Evolutionary conservation across 2,113 vertebrate genomes (phyloP), one percentile per base, ranked within the genome.

Genomic region (Calcarius ornatus): DNA sequence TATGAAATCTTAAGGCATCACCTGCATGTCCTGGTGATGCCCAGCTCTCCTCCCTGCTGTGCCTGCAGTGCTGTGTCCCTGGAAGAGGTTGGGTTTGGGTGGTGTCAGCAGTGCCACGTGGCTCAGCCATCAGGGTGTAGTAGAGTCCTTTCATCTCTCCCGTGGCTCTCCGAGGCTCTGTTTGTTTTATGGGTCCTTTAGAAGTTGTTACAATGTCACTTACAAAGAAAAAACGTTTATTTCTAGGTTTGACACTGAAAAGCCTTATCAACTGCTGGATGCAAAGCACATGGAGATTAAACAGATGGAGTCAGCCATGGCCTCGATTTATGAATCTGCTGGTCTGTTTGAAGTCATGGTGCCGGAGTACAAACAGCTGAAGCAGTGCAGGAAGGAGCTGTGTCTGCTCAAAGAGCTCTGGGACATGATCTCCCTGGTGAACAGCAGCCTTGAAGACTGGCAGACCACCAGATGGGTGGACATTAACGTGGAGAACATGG

Each of bases 401-500:
- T 96, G 94, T 68, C 97, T 98, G 51, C 98, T 99, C 91, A 99
- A 99, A 95, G 98, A 98, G 83, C 98, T 99, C 42, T 99, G 99
- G 99, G 99, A 99, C 96, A 98, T 98, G 96, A 98, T 98, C 69
- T 94, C 88, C 4, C 40, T 98, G 56, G 98, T 99, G 85, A 97
- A 97, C 43, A 98, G 97, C 43, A 99, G 98, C 91, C 98, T 99
- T 37, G 91, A 81, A 1, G 97, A 97, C 70, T 99, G 99, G 99
- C 98, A 98, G 94, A 98, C 88, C 33, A 99, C 99, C 24, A 97
- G 33, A 6, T 99, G 99, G 99, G 98, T 88, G 54, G 97, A 98
- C 33, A 98, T 99, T 73, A 96, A 98, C 0, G 98, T 99, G 92
- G 99, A 99, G 69, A 98, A 98, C 91, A 99, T 99, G 99, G 99